phyloP scores from a whole-genome alignment of 2,113 vertebrate genomes.

The Phasianus colchicus region DNA sequence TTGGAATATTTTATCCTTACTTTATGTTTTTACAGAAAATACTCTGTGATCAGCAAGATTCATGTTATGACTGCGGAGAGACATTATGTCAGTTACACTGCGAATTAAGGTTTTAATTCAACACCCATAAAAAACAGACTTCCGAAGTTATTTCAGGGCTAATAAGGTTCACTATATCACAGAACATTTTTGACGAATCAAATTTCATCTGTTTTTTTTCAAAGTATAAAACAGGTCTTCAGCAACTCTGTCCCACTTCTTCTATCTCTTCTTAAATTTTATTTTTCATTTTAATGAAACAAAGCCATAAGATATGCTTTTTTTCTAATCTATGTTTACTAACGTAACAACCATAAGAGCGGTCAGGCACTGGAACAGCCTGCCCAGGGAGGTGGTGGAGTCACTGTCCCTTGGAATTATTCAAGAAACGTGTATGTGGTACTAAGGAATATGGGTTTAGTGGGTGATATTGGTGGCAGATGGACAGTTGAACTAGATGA shows the following conservation, averaged over 20 bases:
- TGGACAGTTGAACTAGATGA: too few species aligned
- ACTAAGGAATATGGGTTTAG: too few species aligned
- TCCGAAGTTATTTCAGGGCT: neutral
- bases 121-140: neutral
- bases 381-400: too few species aligned
- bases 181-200: neutral
- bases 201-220: neutral
- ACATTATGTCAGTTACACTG: neutral
- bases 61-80: neutral
- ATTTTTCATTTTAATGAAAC: slow-evolving; percentile 9
- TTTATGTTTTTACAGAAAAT: slow-evolving; percentile 20
- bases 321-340: neutral
- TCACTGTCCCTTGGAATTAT: too few species aligned
- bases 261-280: neutral
- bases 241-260: neutral
- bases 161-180: neutral
- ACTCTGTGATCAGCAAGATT: neutral
- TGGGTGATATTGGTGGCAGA: too few species aligned
- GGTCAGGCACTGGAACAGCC: too few species aligned
- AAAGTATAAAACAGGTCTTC: neutral
- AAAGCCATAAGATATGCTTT: neutral
- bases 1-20: neutral
- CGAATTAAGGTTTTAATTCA: neutral
- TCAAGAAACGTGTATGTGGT: too few species aligned
- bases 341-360: neutral